Evolutionary conservation across 1,140 invertebrate genomes (phyloP).

Genomic region (Anadara kagoshimensis): DNA sequence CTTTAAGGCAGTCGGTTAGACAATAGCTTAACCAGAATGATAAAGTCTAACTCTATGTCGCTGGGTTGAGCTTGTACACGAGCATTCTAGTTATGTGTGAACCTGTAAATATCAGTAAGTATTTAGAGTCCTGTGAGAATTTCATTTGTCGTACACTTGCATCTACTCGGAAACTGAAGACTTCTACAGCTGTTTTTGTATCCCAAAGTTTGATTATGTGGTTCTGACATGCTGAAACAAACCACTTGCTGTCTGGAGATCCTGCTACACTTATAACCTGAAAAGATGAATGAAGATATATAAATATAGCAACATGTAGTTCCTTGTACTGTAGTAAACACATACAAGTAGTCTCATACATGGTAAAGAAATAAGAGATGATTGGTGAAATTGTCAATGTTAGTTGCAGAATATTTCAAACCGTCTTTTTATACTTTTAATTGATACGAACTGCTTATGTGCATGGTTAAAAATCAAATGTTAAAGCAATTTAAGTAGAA

Average conservation of each 20-base stretch:
- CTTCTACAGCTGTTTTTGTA: slow-evolving; percentile 32
- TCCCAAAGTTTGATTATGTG: slow-evolving; percentile 58
- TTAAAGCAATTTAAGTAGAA: too few relatives aligned
- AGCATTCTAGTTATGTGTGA: slow-evolving; percentile 44
- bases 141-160: slow-evolving; percentile 40
- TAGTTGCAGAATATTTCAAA: too few relatives aligned
- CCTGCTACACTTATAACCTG: slow-evolving; percentile 46
- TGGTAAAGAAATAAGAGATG: too few relatives aligned
- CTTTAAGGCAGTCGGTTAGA: too few relatives aligned
- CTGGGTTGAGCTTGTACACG: slow-evolving; percentile 36
- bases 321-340: too few relatives aligned
- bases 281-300: not conserved
- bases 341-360: too few relatives aligned
- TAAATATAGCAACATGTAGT: too few relatives aligned
- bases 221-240: slow-evolving; percentile 50
- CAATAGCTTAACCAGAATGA: too few relatives aligned
- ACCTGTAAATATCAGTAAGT: slow-evolving; percentile 46
- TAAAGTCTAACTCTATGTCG: not conserved
- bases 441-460: too few relatives aligned
- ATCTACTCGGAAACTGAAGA: slow-evolving; percentile 45
- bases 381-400: too few relatives aligned
- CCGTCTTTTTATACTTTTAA: too few relatives aligned
- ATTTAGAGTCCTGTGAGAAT: slow-evolving; percentile 46
- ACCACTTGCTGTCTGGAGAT: slow-evolving; percentile 52
- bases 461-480: too few relatives aligned